phyloP scores from a whole-genome alignment of 2,797 vertebrate genomes.

The Fistularia tabacaria region DNA sequence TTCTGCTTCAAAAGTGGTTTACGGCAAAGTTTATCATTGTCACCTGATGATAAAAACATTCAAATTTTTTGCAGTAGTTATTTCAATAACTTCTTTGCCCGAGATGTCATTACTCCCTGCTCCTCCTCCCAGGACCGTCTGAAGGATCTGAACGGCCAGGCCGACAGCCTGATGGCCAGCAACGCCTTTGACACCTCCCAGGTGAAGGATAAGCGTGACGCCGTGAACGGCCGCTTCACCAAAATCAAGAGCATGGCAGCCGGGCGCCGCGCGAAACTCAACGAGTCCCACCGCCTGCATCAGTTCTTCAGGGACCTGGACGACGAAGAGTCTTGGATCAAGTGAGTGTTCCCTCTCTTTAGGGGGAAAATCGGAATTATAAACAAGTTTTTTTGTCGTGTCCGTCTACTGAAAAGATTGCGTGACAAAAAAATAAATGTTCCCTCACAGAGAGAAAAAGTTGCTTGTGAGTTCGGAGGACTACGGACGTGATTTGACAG shows the following conservation, averaged over 20 bases:
- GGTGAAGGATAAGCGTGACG: conserved; percentile 92
- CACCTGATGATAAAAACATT: not conserved
- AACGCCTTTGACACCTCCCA: conserved; percentile 93
- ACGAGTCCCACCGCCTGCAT: conserved; percentile 95
- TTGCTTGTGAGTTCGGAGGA: conserved; percentile 96
- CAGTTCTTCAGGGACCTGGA: conserved; percentile 99
- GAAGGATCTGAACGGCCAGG: conserved; percentile 95
- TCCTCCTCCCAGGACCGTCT: conserved; percentile 83
- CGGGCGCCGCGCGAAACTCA: conserved; percentile 85
- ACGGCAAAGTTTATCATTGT: too few species aligned
- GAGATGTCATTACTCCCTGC: not conserved
- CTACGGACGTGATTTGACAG: conserved; percentile 95
- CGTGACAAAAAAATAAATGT: not conserved
- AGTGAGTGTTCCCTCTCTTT: conserved; percentile 71
- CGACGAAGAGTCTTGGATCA: conserved; percentile 98
- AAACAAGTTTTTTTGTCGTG: too few species aligned
- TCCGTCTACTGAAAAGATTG: too few species aligned
- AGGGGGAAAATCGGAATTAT: not conserved
- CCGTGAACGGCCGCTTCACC: conserved; percentile 88
- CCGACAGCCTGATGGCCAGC: conserved; percentile 95
- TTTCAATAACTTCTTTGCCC: too few species aligned
- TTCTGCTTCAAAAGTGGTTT: not conserved
- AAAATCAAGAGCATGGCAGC: conserved; percentile 93
- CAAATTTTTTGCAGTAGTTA: too few species aligned
- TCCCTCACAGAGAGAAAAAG: conserved; percentile 87